phyloP scores from a whole-genome alignment of 2,888 invertebrate species.

The Chrysomela aeneicollis region DNA sequence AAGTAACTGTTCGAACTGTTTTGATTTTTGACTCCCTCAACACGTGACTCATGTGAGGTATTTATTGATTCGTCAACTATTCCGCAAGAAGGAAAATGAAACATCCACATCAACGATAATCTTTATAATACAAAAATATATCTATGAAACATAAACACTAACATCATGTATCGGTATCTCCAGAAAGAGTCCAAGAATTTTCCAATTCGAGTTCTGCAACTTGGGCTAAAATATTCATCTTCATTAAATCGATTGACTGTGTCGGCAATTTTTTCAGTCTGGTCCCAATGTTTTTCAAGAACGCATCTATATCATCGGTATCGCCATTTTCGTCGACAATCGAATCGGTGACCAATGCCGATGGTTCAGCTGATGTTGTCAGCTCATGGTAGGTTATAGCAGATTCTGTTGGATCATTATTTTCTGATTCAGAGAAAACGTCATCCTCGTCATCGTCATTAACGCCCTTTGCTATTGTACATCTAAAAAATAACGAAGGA shows the following conservation, averaged over 20 bases:
- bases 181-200: slow-evolving; percentile 14
- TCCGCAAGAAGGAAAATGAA: not conserved
- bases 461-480: not conserved
- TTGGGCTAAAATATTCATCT: slow-evolving; percentile 28
- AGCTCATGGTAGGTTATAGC: slow-evolving; percentile 10
- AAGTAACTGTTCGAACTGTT: no score
- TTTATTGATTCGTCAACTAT: no score
- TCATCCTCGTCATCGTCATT: slow-evolving; percentile 27
- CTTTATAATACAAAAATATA: not conserved
- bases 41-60: no score
- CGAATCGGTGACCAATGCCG: not conserved
- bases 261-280: slow-evolving; percentile 24
- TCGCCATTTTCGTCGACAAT: not conserved
- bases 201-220: slow-evolving; percentile 28
- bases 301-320: slow-evolving; percentile 17
- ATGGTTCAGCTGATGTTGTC: not conserved
- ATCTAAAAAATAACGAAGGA: not conserved
- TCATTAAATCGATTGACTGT: slow-evolving; percentile 22
- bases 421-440: slow-evolving; percentile 29
- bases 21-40: no score
- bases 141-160: not conserved
- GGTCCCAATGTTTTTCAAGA: slow-evolving; percentile 24
- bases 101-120: not conserved
- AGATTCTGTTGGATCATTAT: slow-evolving; percentile 8
- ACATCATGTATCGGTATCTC: slow-evolving; percentile 6